These are phyloP conservation scores for Sturmia bella DNA, from an alignment of 2,888 invertebrate species.

Conservation along the genomic window DNA sequence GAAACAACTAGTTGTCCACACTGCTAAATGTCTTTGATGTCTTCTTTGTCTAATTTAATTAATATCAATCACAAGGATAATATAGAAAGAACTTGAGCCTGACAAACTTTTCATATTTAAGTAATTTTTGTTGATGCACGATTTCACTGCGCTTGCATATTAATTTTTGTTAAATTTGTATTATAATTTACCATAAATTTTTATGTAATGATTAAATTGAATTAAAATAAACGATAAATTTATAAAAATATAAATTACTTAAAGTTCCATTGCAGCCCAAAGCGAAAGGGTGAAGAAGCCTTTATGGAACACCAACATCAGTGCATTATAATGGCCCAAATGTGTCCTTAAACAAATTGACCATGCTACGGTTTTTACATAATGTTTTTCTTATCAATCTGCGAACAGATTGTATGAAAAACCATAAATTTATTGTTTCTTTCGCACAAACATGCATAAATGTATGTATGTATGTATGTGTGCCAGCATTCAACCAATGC, in stretches of 20 bases:
- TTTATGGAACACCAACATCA: conserved; percentile 5
- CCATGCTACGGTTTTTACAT: conserved; percentile 18
- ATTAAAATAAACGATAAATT: conserved; percentile 41
- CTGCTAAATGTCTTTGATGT: no score
- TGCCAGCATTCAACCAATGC: background rate
- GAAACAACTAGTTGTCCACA: no score
- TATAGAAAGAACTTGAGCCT: no score
- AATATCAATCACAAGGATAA: no score
- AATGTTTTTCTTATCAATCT: conserved; percentile 20
- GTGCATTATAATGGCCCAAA: conserved; percentile 31
- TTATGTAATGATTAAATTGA: conserved; percentile 41
- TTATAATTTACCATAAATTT: background rate
- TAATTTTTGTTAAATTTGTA: no score
- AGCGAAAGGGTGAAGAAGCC: conserved; percentile 18
- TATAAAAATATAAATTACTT: conserved; percentile 25
- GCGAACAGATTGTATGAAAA: conserved; percentile 14
- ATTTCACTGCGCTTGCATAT: no score
- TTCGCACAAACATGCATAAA: background rate
- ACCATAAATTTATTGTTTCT: conserved; percentile 20
- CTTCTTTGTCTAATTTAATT: no score
- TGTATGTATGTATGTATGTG: background rate
- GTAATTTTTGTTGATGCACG: no score
- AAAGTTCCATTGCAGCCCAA: conserved; percentile 34
- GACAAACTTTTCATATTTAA: no score
- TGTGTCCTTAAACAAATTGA: conserved; percentile 42